phyloP scores from a whole-genome alignment of 2,113 vertebrate species.

The Pollimyrus isidori region DNA sequence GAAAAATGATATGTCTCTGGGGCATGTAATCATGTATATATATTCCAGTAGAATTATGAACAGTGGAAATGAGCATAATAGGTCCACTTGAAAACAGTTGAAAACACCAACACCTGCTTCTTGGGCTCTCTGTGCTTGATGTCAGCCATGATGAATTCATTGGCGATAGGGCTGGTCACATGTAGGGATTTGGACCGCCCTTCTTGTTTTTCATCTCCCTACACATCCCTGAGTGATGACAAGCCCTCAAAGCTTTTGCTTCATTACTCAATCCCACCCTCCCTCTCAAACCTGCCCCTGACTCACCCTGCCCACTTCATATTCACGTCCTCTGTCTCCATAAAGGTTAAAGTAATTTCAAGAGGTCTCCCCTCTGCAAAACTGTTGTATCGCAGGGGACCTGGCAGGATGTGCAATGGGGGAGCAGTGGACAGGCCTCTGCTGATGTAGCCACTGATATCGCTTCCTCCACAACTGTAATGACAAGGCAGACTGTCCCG shows the following conservation, averaged over 20 bases:
- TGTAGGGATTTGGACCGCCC: not conserved
- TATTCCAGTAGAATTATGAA: not conserved
- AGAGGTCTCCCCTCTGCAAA: not conserved
- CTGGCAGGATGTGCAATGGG: not conserved
- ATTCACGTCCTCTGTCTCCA: not conserved
- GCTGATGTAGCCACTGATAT: not conserved
- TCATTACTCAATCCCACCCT: constrained; percentile 31
- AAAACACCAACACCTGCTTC: not conserved
- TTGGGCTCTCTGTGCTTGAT: not conserved
- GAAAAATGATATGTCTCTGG: not conserved
- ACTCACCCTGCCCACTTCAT: not conserved
- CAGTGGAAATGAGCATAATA: not conserved
- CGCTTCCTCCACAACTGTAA: not conserved
- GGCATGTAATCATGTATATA: not conserved
- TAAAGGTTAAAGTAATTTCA: constrained; percentile 19
- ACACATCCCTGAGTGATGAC: constrained; percentile 47
- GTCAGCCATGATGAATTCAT: not conserved
- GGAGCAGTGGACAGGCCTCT: not conserved
- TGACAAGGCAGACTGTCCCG: not conserved
- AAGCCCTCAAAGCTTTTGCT: constrained; percentile 52
- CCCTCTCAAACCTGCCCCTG: not conserved
- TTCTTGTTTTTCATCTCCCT: constrained; percentile 22
- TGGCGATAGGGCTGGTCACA: not conserved
- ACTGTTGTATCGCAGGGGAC: not conserved
- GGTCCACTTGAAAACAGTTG: not conserved